Evolutionary conservation across 1,140 invertebrate species (phyloP).

Genomic region (Samia ricini): DNA sequence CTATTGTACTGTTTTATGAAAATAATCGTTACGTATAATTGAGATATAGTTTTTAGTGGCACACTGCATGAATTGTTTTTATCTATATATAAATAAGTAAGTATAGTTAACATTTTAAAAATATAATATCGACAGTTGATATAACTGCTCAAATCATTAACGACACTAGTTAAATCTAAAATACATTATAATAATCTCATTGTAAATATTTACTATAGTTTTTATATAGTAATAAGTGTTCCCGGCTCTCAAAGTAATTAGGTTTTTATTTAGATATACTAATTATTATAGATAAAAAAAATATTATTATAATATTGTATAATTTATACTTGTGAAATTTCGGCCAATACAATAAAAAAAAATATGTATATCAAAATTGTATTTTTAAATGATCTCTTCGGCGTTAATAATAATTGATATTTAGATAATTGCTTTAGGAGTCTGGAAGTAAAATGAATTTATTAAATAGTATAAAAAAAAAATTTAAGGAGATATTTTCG

Average conservation of each 20-base stretch:
- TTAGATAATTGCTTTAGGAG: slow-evolving; percentile 74
- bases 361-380: slow-evolving; percentile 70
- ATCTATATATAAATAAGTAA: slow-evolving; percentile 12
- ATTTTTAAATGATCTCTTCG: slow-evolving; percentile 76
- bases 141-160: slow-evolving; percentile 71
- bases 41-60: not conserved
- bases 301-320: slow-evolving; percentile 37
- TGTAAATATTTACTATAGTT: slow-evolving; percentile 71
- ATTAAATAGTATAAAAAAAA: slow-evolving; percentile 63
- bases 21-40: not conserved
- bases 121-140: slow-evolving; percentile 28
- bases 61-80: slow-evolving; percentile 7
- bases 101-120: slow-evolving; percentile 9
- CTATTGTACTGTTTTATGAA: not conserved
- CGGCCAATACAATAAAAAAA: slow-evolving; percentile 58
- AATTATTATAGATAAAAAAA: slow-evolving; percentile 50
- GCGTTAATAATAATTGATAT: slow-evolving; percentile 38
- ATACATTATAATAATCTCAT: slow-evolving; percentile 72
- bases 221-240: slow-evolving; percentile 60
- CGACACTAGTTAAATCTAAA: slow-evolving; percentile 73
- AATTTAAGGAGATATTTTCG: slow-evolving; percentile 72
- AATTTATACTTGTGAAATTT: slow-evolving; percentile 63
- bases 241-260: slow-evolving; percentile 76
- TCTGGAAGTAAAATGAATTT: slow-evolving; percentile 74
- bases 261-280: slow-evolving; percentile 64